These are phyloP conservation scores for Chloroclysta siterata DNA, from an alignment of 2,888 invertebrate species.

Conservation along the genomic window DNA sequence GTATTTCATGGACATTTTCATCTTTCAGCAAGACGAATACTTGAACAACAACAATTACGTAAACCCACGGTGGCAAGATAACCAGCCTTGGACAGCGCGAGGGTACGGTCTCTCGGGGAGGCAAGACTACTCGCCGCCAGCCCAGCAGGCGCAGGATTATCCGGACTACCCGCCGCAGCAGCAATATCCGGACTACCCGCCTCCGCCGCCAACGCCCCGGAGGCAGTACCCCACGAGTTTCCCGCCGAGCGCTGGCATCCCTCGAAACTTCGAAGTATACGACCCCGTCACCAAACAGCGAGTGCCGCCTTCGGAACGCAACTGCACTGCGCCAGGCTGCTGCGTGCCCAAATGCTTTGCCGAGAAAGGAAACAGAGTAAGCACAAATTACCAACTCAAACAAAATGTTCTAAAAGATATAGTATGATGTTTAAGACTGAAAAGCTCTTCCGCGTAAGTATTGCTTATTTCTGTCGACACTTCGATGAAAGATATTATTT, in stretches of 20 bases:
- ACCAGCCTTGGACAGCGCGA: slow-evolving; percentile 14
- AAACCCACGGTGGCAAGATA: slow-evolving; percentile 5
- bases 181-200: neutral
- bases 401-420: neutral
- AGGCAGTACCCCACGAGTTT: slow-evolving; percentile 26
- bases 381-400: slow-evolving; percentile 37
- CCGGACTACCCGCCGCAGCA: slow-evolving; percentile 3
- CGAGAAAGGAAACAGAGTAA: slow-evolving; percentile 92
- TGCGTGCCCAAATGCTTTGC: slow-evolving; percentile 95
- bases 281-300: slow-evolving; percentile 74
- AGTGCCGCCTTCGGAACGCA: slow-evolving; percentile 73
- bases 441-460: too few species aligned
- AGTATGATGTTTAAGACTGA: too few species aligned
- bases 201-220: slow-evolving; percentile 4
- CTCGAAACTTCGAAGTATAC: slow-evolving; percentile 63
- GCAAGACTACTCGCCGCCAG: slow-evolving; percentile 37
- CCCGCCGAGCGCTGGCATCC: slow-evolving; percentile 43
- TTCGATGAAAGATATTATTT: too few species aligned
- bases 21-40: slow-evolving; percentile 30
- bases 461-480: too few species aligned
- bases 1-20: neutral
- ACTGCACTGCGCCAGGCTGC: slow-evolving; percentile 88
- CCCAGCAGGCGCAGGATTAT: slow-evolving; percentile 9
- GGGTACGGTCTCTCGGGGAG: slow-evolving; percentile 51
- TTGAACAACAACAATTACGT: slow-evolving; percentile 21